Conservation (phyloP, 2,888 invertebrate genomes). For the Conus canariensis region DNA sequence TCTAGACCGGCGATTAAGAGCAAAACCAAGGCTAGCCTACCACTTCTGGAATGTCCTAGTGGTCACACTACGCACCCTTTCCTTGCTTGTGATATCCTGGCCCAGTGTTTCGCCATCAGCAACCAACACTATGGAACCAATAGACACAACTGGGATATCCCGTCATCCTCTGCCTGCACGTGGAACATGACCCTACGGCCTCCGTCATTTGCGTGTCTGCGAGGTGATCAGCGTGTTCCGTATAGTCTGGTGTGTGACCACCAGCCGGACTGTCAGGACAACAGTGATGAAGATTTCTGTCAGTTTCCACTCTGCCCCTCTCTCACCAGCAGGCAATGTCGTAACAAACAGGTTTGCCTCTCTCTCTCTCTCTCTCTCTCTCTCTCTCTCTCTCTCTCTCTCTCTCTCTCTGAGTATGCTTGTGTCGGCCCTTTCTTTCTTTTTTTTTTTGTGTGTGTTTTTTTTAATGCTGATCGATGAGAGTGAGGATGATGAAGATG, state of each 20-base stretch:
- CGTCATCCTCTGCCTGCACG: not conserved
- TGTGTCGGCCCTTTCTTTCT: no score
- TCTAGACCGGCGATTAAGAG: not conserved
- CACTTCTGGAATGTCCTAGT: not conserved
- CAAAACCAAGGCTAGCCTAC: not conserved
- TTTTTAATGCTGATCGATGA: no score
- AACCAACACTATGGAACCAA: not conserved
- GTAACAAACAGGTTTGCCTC: not conserved
- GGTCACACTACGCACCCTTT: not conserved
- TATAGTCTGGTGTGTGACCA: slow-evolving; percentile 26
- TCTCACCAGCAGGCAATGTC: not conserved
- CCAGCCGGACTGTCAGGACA: slow-evolving; percentile 11
- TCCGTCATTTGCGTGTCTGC: not conserved
- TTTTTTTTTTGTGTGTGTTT: no score
- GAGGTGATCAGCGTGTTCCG: not conserved
- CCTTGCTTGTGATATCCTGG: not conserved
- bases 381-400: no score
- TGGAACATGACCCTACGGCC: not conserved
- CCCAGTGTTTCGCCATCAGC: not conserved
- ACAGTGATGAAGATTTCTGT: slow-evolving; percentile 18
- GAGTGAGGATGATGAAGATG: no score
- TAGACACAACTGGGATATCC: not conserved
- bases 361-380: no score
- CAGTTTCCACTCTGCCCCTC: not conserved
- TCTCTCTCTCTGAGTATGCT: no score